Percentiles rank a stretch among this genome's conserved stretches.
These are phyloP conservation scores for Mormyrus iriodes DNA, from an alignment of 2,113 vertebrate species.

Conservation along the genomic window DNA sequence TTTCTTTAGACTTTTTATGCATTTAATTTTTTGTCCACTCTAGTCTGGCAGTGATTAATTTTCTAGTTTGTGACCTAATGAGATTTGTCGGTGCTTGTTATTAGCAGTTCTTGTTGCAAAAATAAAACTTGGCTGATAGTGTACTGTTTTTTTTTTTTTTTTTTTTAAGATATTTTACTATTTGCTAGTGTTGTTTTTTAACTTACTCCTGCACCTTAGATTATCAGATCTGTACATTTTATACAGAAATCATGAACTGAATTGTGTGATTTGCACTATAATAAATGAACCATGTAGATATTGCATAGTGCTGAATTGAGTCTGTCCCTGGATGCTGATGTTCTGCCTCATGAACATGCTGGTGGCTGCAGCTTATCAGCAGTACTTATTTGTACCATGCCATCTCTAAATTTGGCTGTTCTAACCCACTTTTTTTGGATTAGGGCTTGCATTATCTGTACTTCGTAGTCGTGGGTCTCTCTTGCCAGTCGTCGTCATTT, in stretches of 20 bases:
- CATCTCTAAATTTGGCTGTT: neutral
- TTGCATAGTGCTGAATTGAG: neutral
- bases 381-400: neutral
- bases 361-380: no score
- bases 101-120: neutral
- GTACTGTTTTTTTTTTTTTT: slow-evolving; percentile 26
- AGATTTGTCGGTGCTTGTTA: neutral
- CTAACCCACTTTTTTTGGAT: neutral
- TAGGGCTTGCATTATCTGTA: neutral
- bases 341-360: neutral
- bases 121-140: slow-evolving; percentile 14
- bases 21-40: neutral
- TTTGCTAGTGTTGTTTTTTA: slow-evolving; percentile 38
- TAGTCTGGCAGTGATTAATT: neutral
- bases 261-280: slow-evolving; percentile 57
- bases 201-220: slow-evolving; percentile 62
- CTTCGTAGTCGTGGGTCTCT: neutral
- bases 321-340: neutral
- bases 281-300: slow-evolving; percentile 30
- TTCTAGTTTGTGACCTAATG: neutral
- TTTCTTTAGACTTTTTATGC: neutral
- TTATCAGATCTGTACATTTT: slow-evolving; percentile 48
- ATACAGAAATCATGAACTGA: slow-evolving; percentile 42
- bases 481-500: neutral
- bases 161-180: neutral